Evolutionary conservation across 2,797 vertebrate species (phyloP).

Genomic region (Gambusia yucatana): DNA sequence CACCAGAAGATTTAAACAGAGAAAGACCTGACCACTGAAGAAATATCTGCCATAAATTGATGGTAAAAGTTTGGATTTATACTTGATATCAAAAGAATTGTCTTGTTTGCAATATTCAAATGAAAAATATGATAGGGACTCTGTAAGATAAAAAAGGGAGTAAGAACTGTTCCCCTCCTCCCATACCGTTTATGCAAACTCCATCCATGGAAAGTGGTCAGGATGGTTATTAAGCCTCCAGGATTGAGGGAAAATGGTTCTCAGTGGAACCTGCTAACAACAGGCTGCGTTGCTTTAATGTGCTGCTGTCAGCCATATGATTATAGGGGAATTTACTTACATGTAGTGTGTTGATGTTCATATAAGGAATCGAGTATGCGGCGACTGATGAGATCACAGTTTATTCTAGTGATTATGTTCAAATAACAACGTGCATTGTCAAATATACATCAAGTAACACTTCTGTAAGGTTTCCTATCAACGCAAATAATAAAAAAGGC

Average conservation of each 20-base stretch:
- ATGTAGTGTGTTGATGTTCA: slow-evolving; percentile 10
- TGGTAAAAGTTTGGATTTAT: not conserved
- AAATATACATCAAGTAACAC: not conserved
- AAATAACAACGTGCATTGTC: not conserved
- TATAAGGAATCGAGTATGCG: not conserved
- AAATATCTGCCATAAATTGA: not conserved
- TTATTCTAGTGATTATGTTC: slow-evolving; percentile 6
- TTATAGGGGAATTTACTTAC: slow-evolving; percentile 10
- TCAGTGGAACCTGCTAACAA: slow-evolving; percentile 4
- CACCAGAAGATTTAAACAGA: not conserved
- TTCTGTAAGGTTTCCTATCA: not conserved
- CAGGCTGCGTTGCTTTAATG: not conserved
- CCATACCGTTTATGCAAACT: not conserved
- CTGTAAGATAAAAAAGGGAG: not conserved
- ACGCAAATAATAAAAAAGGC: not conserved
- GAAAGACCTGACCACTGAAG: not conserved
- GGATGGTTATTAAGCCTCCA: not conserved
- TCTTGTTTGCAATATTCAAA: not conserved
- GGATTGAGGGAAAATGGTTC: not conserved
- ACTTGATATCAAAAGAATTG: not conserved
- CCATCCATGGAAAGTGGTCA: not conserved
- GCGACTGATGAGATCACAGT: not conserved
- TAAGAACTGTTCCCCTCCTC: not conserved
- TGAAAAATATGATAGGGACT: not conserved
- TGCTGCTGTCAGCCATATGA: slow-evolving; percentile 13